Evolutionary conservation across 2,888 invertebrate genomes (phyloP).

Genomic region (Andrena camellia): DNA sequence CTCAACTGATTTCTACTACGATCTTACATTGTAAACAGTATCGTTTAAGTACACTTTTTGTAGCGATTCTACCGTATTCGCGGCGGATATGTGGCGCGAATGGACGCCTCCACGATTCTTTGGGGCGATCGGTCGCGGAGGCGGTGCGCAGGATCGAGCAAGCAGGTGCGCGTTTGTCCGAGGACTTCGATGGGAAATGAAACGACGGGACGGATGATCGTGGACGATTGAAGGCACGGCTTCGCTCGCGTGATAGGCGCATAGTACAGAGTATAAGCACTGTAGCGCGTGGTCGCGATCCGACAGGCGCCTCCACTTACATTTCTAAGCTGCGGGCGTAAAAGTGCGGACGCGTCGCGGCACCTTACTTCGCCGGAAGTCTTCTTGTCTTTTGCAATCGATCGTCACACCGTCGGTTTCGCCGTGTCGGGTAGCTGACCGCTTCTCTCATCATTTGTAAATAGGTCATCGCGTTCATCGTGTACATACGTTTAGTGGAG

Average conservation of each 20-base stretch:
- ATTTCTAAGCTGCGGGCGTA: background rate
- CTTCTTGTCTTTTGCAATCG: conserved; percentile 44
- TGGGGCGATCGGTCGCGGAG: background rate
- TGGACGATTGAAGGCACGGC: too few species aligned
- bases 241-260: too few species aligned
- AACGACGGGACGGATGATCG: background rate
- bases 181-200: conserved; percentile 3
- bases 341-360: conserved; percentile 6
- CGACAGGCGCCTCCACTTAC: too few species aligned
- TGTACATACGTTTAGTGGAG: conserved; percentile 60
- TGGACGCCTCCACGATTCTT: background rate
- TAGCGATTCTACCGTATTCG: conserved; percentile 30
- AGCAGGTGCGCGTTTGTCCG: conserved; percentile 11
- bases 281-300: too few species aligned
- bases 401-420: conserved; percentile 35
- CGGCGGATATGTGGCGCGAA: background rate
- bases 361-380: conserved; percentile 38
- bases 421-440: conserved; percentile 52
- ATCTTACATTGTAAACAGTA: conserved; percentile 18
- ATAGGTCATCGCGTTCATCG: conserved; percentile 71
- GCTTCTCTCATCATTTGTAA: conserved; percentile 74
- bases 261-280: too few species aligned
- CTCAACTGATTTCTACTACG: conserved; percentile 51
- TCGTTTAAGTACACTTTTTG: conserved; percentile 50
- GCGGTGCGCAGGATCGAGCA: background rate